Base-by-base conservation (phyloP, 2,888 invertebrate species). In the Melanostoma scalare region DNA sequence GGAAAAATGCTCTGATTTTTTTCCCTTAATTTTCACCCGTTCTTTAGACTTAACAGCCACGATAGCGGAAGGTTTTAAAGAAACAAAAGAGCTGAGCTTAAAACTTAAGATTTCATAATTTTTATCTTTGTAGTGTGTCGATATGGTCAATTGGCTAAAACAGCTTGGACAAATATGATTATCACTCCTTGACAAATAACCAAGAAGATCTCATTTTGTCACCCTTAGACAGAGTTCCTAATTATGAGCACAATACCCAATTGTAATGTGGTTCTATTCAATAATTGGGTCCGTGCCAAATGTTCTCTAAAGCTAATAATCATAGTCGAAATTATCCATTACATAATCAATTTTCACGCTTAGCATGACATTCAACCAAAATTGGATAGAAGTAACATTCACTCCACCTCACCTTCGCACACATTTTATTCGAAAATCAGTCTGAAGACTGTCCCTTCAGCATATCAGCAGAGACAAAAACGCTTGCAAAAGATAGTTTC, bases 321-420 rank as follows among this genome's bases (percentile, higher is more conserved):
- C n/a, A 48, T 55, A 20, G 2, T 4, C n/a, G 6, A 52, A 78
- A 61, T 58, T 50, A 46, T 55, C 61, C 74, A 44, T 84, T 60
- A 5, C 50, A 60, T 69, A 79, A 84, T 84, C 78, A 75, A 84
- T 84, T 79, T 78, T 3, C 67, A 75, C 79, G 79, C 74, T 3
- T 50, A 35, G 61, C 33, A 30, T 46, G 48, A 36, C 65, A 44
- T n/a, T 40, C 55, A 36, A 52, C 20, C 20, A 8, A 42, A 35
- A 20, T 31, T 20, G 9, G 33, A n/a, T n/a, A n/a, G n/a, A 20
- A 36, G 8, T 6, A 42, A 20, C 9, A 44, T 61, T 42, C 20
- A 33, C 44, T 30, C 55, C 20, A 20, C 20, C 20, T 20, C 20
- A 40, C 46, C 10, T 8, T 53, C 67, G 53, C 55, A 68, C 42